Evolutionary conservation across 1,140 invertebrate genomes (phyloP), one percentile per base, ranked within the genome.

Genomic region (Drosophila bifasciata): DNA sequence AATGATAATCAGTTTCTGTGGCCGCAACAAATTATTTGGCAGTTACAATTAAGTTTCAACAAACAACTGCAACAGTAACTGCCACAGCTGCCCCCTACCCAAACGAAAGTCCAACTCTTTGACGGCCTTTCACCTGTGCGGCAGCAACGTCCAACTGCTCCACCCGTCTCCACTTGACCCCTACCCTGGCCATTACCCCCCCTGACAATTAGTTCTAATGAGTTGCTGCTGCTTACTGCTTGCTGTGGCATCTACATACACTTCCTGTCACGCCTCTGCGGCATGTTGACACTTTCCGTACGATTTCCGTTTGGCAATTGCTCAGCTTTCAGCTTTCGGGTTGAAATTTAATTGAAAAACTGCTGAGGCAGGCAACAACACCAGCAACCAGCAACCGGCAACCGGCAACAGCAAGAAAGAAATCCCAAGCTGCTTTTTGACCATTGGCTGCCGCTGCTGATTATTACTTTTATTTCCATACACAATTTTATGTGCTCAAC

Each of bases 151-250:
- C 32, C 50, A 13, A 17, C 23, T 51, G 36, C 25, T 21, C 8
- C 39, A 41, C 23, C 2, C 8, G 0, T 6, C 28, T 15, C 32
- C n/a, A 0, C 6, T 17, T 36, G 17, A 36, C 21, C 48, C 41
- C 25, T 4, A 36, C 4, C 36, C 32, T 52, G n/a, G n/a, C n/a
- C n/a, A n/a, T n/a, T n/a, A n/a, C n/a, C n/a, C 39, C 44, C 60
- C 51, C 44, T 36, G 6, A 36, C 62, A 75, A 76, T 76, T 76
- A 76, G 73, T 76, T 76, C 73, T 76, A 76, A 76, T 76, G 73
- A 76, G 72, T 76, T 68, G 73, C 15, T 57, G 56, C 7, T 57
- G 55, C 21, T 21, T 28, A 25, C 9, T 59, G 28, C 5, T 55
- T 58, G 50, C 43, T 40, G 67, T 25, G 67, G 45, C 67, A 58